phyloP scores from a whole-genome alignment of 1,140 invertebrate genomes.

The Heliconius himera region DNA sequence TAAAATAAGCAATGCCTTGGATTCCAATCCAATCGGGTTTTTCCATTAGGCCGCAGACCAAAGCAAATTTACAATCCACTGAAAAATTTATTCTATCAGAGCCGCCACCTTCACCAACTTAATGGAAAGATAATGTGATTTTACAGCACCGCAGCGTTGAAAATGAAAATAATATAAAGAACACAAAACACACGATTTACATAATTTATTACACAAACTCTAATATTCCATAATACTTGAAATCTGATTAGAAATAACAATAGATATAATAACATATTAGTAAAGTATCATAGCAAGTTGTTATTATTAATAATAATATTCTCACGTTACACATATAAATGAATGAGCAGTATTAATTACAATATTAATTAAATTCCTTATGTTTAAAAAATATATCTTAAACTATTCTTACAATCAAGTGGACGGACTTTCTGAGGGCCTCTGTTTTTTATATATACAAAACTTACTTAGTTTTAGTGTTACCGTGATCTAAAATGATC shows the following conservation, averaged over 20 bases:
- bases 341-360: conserved; percentile 2
- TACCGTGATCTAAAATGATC: conserved; percentile 1
- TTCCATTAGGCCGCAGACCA: conserved; percentile 14
- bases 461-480: not conserved
- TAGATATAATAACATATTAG: not conserved
- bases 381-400: not conserved
- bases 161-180: not conserved
- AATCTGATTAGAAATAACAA: conserved; percentile 17
- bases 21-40: conserved; percentile 1
- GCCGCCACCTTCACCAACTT: not conserved
- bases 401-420: conserved; percentile 28
- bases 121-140: not conserved
- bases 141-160: not conserved
- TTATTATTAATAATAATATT: not conserved
- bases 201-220: not conserved
- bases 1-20: not conserved
- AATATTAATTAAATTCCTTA: conserved; percentile 12
- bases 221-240: conserved; percentile 12
- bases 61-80: conserved; percentile 4
- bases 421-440: conserved; percentile 63
- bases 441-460: conserved; percentile 47
- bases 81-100: conserved; percentile 7
- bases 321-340: not conserved
- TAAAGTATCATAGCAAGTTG: not conserved
- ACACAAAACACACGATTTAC: not conserved